phyloP scores from a whole-genome alignment of 2,797 vertebrate genomes.

The Premnoplex brunnescens region DNA sequence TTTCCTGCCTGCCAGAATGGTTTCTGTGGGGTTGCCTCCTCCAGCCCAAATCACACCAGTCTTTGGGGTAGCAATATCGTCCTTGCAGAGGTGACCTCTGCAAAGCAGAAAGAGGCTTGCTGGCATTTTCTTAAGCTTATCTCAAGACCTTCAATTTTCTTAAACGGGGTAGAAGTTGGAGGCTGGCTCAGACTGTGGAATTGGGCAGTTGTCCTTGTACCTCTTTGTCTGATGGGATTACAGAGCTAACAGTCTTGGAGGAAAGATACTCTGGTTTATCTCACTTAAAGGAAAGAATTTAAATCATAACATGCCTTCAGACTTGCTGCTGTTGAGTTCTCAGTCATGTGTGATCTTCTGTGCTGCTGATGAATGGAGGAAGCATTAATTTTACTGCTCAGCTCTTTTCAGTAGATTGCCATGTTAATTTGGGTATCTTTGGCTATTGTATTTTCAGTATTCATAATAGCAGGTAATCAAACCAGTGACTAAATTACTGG shows the following conservation, averaged over 20 bases:
- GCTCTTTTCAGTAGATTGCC: background rate
- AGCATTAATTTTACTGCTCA: background rate
- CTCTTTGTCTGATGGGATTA: background rate
- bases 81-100: background rate
- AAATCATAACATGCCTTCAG: background rate
- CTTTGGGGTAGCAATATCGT: background rate
- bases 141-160: background rate
- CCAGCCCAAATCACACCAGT: background rate
- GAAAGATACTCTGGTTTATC: background rate
- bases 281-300: background rate
- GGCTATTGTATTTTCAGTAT: background rate
- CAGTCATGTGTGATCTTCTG: background rate
- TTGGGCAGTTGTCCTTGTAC: background rate
- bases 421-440: background rate
- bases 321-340: background rate
- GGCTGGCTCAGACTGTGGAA: background rate
- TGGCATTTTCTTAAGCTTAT: background rate
- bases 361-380: background rate
- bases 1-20: background rate
- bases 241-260: background rate
- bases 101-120: background rate
- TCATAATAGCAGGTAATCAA: background rate
- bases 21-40: background rate
- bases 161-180: background rate
- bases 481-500: background rate